Percentiles rank a stretch among this genome's conserved stretches.
Evolutionary conservation across 2,888 invertebrate genomes (phyloP).

Genomic region (Melieria picta): DNA sequence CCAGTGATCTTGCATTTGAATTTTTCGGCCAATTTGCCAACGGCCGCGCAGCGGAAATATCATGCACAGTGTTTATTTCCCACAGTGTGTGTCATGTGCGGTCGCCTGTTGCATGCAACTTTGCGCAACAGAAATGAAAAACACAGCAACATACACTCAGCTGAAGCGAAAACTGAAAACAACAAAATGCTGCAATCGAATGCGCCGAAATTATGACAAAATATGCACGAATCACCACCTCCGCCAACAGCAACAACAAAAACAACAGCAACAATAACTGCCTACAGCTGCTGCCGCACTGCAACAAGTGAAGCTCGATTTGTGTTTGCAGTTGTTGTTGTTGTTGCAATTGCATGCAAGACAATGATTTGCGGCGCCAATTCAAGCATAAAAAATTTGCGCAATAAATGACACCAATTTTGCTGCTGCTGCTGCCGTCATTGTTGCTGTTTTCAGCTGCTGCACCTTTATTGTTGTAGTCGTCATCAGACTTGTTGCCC

Average conservation of each 20-base stretch:
- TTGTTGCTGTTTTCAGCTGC: conserved; percentile 8
- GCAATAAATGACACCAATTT: conserved; percentile 25
- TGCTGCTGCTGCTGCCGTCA: conserved; percentile 10
- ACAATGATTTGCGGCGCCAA: conserved; percentile 28
- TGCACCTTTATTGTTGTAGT: conserved; percentile 10
- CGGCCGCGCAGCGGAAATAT: too few relatives aligned
- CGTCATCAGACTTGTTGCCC: not conserved
- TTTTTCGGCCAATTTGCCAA: too few relatives aligned
- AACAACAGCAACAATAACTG: not conserved
- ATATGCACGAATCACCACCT: not conserved
- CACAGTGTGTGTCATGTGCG: too few relatives aligned
- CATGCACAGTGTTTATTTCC: too few relatives aligned
- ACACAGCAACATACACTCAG: too few relatives aligned
- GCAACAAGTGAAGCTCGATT: conserved; percentile 16
- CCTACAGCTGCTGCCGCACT: conserved; percentile 8
- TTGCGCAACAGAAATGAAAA: too few relatives aligned
- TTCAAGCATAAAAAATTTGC: conserved; percentile 25
- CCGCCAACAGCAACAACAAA: not conserved
- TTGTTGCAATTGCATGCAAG: conserved; percentile 18
- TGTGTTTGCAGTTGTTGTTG: conserved; percentile 5
- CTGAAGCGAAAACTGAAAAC: too few relatives aligned
- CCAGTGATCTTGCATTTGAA: too few relatives aligned
- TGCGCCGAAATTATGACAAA: conserved; percentile 16
- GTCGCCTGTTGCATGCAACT: too few relatives aligned
- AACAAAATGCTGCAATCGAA: too few relatives aligned